A percentile compares a stretch with the other conserved stretches of the same genome.
phyloP scores from a whole-genome alignment of 2,113 vertebrate species.

The Circaetus gallicus region DNA sequence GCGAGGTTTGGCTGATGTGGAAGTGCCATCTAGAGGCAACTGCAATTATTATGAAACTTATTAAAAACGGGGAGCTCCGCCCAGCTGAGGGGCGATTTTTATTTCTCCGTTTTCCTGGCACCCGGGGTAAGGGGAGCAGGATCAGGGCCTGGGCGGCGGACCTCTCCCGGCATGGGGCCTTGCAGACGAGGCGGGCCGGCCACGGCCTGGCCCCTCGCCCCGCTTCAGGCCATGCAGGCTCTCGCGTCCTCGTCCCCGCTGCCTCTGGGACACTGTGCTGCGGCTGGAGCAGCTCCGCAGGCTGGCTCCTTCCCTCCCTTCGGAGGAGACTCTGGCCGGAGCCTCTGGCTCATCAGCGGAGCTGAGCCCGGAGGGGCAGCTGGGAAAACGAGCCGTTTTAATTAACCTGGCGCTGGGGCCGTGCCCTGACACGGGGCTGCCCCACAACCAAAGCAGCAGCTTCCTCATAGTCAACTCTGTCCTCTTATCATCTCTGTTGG shows the following conservation, averaged over 20 bases:
- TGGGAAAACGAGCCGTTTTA: accelerated
- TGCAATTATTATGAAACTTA: accelerated
- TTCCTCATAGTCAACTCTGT: background rate
- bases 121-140: accelerated
- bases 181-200: background rate
- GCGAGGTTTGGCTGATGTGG: background rate
- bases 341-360: accelerated
- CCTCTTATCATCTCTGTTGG: background rate
- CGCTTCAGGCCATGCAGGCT: background rate
- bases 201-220: background rate
- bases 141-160: too few relatives aligned
- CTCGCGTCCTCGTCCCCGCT: accelerated
- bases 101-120: accelerated
- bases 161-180: too few relatives aligned
- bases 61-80: accelerated
- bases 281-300: background rate
- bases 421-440: background rate
- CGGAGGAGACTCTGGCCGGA: background rate
- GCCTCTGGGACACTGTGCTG: background rate
- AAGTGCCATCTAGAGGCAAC: background rate
- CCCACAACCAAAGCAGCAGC: background rate
- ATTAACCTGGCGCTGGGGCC: accelerated
- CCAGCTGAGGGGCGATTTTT: accelerated
- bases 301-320: background rate
- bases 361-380: background rate